A percentile compares a stretch with the other conserved stretches of the same genome.
Evolutionary conservation across 2,888 invertebrate species (phyloP).

Genomic region (Phanerotoma sp.): DNA sequence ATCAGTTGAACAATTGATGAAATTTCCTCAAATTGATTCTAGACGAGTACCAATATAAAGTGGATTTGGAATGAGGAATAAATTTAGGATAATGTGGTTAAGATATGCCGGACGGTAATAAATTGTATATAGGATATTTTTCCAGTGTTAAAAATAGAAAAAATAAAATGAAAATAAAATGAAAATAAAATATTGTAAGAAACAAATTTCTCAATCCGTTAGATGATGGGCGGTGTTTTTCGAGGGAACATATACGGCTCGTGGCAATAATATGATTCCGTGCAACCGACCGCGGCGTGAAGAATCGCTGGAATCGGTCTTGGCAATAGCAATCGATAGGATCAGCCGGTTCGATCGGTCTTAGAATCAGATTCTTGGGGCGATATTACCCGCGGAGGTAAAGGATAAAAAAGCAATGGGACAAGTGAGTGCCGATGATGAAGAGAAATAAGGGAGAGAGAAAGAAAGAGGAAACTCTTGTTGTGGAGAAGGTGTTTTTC

Average conservation of each 20-base stretch:
- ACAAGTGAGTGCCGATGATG: conserved; percentile 8
- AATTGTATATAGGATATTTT: not conserved
- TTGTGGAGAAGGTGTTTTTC: conserved; percentile 53
- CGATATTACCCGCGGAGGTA: conserved; percentile 34
- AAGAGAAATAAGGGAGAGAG: conserved; percentile 9
- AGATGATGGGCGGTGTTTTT: conserved; percentile 7
- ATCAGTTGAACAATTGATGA: too few relatives aligned
- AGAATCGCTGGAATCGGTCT: conserved; percentile 29
- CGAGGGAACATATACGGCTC: not conserved
- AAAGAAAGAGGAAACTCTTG: conserved; percentile 15
- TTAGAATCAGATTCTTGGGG: conserved; percentile 44
- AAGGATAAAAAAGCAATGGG: conserved; percentile 8
- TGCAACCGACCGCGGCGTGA: conserved; percentile 17
- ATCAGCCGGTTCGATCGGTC: conserved; percentile 38
- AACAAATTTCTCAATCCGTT: conserved; percentile 8
- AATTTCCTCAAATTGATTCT: too few relatives aligned
- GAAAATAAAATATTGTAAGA: not conserved
- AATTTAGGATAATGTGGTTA: too few relatives aligned
- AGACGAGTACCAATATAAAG: too few relatives aligned
- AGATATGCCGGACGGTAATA: not conserved
- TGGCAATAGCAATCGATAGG: conserved; percentile 28
- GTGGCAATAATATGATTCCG: conserved; percentile 10
- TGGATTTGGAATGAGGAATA: too few relatives aligned
- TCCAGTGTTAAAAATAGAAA: not conserved
- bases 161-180: not conserved